Evolutionary conservation across 2,888 invertebrate genomes (phyloP).

Genomic region (Galerucella calmariensis): DNA sequence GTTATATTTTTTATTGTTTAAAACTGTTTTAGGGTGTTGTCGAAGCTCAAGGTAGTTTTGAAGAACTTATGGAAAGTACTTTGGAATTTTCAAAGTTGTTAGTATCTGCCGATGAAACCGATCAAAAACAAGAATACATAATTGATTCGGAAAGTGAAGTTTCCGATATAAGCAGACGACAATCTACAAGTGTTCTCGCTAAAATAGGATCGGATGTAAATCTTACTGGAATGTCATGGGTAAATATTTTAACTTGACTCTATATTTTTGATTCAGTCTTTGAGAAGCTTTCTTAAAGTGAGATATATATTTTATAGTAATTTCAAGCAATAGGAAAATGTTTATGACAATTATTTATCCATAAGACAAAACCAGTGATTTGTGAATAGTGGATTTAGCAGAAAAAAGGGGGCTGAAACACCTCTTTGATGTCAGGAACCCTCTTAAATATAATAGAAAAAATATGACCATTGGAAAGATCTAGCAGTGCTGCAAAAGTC

Average conservation of each 20-base stretch:
- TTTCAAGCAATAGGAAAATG: too few relatives aligned
- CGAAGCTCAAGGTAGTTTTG: conserved; percentile 49
- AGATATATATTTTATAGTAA: too few relatives aligned
- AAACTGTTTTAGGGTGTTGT: conserved; percentile 43
- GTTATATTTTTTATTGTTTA: neutral
- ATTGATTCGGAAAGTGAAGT: conserved; percentile 15
- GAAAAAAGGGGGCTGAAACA: too few relatives aligned
- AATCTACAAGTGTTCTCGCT: neutral
- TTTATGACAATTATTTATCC: too few relatives aligned
- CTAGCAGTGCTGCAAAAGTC: too few relatives aligned
- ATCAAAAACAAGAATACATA: conserved; percentile 17
- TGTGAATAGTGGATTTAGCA: too few relatives aligned
- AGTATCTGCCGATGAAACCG: conserved; percentile 38
- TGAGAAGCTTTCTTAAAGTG: too few relatives aligned
- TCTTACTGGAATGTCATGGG: neutral
- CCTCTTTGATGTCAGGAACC: too few relatives aligned
- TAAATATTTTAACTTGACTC: neutral
- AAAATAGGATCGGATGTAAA: neutral
- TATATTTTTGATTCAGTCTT: too few relatives aligned
- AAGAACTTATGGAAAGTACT: conserved; percentile 43
- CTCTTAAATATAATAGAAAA: too few relatives aligned
- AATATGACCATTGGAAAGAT: too few relatives aligned
- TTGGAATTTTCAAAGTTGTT: conserved; percentile 48
- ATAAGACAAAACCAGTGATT: too few relatives aligned
- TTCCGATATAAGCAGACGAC: neutral